Base-by-base conservation (phyloP, 2,888 invertebrate genomes). In the Drosophila falleni region DNA sequence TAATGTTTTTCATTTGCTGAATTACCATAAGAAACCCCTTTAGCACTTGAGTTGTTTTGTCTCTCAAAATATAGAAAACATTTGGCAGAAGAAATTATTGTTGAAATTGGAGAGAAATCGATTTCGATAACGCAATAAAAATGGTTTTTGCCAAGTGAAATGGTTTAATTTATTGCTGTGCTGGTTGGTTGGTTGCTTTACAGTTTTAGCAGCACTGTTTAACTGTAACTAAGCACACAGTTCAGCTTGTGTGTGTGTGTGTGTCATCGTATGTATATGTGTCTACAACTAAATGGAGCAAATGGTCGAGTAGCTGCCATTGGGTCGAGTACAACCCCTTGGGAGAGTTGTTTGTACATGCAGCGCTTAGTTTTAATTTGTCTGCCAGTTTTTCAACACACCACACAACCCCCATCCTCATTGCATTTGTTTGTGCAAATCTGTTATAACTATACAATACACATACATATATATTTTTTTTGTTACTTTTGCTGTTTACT, bases 311-410 rank as follows among this genome's bases (percentile, higher is more conserved):
- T 85, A 80, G 85, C 53, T 81, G 78, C 64, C 79, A 83, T 78
- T 79, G 84, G 84, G 81, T 87, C 79, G 87, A 84, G 85, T 79
- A 66, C 29, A 15, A 35, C 19, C 64, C 16, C 29, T 16, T 49
- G 63, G 66, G 74, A 58, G 33, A 58, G 50, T 73, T 87, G 84
- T 81, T 82, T 87, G 83, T 74, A 70, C 75, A 75, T 82, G 75
- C 61, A 84, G 75, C 88, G 84, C 86, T 84, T 87, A 88, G 88
- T 84, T 84, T 87, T 86, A 84, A 84, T 84, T 86, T 86, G 88
- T 82, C 88, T 84, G 82, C 44, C 80, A 71, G 72, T 79, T 85
- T 85, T 77, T 78, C 51, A 68, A 66, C 41, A 59, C 31, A 15
- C 47, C 44, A 19, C 33, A 23, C 33, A 42, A 19, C 11, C 35